Evolutionary conservation across 2,888 invertebrate genomes (phyloP), one percentile per base, ranked within the genome.

Genomic region (Adelphocoris suturalis): DNA sequence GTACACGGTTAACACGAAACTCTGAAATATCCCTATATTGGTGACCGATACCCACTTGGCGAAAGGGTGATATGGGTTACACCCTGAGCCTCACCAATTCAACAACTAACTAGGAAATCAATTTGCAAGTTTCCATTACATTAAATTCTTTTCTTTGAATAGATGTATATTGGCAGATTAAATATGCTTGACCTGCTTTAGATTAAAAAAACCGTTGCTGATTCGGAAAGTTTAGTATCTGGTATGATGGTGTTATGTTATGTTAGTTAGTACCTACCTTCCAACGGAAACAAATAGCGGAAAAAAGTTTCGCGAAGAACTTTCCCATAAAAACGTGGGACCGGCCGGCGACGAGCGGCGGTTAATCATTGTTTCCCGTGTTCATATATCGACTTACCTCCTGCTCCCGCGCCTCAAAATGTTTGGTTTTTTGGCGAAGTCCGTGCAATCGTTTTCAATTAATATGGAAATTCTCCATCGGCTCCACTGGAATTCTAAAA

Each of bases 281-380:
- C 61, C 19, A 23, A 27, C 68, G 27, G 57, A 68, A 68, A 23
- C 27, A 68, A 68, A 68, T 23, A 23, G 57, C 57, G 57, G 57
- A 57, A 57, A 57, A 57, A 57, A 23, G 68, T 68, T 68, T 68
- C 68, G 68, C 68, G 68, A 68, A 68, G 68, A 82, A 82, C 16
- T 52, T 82, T 82, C 82, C 52, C 82, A 82, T 52, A 82, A 82
- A 82, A 52, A 37, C 82, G 82, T 82, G 82, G 52, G 82, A 82
- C 19, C 82, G 68, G 37, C 23, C 27, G 27, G 68, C 23, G 68
- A 61, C 61, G 61, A 57, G n/a, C n/a, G 37, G 23, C 11, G 13
- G 27, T 12, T 68, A 19, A 68, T 68, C 68, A 23, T 68, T 23
- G 68, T 68, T 68, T 23, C 57, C 57, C 57, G n/a, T 57, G 57